Base-by-base conservation (phyloP, 1,140 invertebrate species). In the Amyelois transitella region DNA sequence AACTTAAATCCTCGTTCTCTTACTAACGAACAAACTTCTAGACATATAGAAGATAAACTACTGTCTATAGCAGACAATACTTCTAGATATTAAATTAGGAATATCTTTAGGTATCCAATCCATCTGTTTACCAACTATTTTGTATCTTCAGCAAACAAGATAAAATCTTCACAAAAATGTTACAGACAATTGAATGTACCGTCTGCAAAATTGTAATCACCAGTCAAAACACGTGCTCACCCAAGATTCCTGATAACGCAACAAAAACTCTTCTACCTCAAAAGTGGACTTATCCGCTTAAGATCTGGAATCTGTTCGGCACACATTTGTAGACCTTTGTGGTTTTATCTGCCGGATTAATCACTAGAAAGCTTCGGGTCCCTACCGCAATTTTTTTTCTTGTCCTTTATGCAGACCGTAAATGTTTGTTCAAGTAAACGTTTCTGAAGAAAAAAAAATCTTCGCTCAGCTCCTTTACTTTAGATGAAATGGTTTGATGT, bases 301-400 rank as follows among this genome's bases (percentile, higher is more conserved):
- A 62, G 60, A 84, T 86, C 76, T 78, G 69, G 70, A 78, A 81
- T 86, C 80, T 77, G 69, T 80, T 80, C 74, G 77, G 77, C 74
- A 84, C 80, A 86, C 73, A 82, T 82, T 80, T 82, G 77, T 80
- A 64, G 58, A 72, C 72, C 77, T 77, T 76, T 81, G 78, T 74
- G 71, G 58, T 53, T 66, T 81, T 86, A 85, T 85, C 81, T 59
- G 65, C n/a, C 45, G 75, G 78, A 85, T 86, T 86, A 86, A 86
- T 86, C 83, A 64, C 61, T 62, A 62, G 66, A 72, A 81, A 73
- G 63, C 72, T 72, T 76, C 69, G 72, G 70, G 76, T 55, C 70
- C 71, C 61, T 55, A 68, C 72, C 64, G 69, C 69, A 69, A 68
- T 74, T 82, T 81, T 81, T 82, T 79, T 64, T 18, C 58, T 48